Evolutionary conservation across 2,113 vertebrate species (phyloP).

Genomic region (Prietella phreatophila): DNA sequence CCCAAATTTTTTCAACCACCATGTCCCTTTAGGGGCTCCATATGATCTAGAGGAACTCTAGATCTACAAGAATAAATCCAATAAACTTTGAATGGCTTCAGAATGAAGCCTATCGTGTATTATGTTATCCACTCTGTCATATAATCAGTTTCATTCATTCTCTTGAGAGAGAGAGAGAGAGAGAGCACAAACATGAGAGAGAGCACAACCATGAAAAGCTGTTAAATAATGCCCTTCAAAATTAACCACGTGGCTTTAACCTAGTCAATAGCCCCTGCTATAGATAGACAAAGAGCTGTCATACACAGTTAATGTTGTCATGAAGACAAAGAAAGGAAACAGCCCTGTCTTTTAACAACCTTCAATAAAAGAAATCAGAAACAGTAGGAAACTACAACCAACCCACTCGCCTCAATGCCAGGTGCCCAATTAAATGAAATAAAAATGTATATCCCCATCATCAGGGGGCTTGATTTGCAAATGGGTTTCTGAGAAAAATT

Average conservation of each 20-base stretch:
- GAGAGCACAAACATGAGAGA: too few species aligned
- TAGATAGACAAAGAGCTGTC: slow-evolving; percentile 9
- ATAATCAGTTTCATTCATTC: background rate
- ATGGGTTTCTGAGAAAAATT: too few species aligned
- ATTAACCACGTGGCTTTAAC: background rate
- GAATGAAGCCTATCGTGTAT: background rate
- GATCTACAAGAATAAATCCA: too few species aligned
- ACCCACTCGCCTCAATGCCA: background rate
- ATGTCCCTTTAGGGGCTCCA: too few species aligned
- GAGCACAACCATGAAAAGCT: background rate
- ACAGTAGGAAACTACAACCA: background rate
- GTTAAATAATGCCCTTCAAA: background rate
- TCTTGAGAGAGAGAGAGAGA: background rate
- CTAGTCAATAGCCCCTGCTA: slow-evolving; percentile 9
- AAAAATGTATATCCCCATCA: background rate
- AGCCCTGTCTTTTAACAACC: background rate
- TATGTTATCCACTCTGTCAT: background rate
- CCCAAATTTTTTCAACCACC: too few species aligned
- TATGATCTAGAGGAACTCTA: background rate
- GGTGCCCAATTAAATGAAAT: background rate
- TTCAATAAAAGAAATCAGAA: background rate
- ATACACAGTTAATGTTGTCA: slow-evolving; percentile 4
- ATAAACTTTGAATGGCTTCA: background rate
- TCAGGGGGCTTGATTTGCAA: too few species aligned
- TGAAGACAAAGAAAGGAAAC: background rate